Evolutionary conservation across 2,888 invertebrate species (phyloP).

Genomic region (Stenchaetothrips biformis): DNA sequence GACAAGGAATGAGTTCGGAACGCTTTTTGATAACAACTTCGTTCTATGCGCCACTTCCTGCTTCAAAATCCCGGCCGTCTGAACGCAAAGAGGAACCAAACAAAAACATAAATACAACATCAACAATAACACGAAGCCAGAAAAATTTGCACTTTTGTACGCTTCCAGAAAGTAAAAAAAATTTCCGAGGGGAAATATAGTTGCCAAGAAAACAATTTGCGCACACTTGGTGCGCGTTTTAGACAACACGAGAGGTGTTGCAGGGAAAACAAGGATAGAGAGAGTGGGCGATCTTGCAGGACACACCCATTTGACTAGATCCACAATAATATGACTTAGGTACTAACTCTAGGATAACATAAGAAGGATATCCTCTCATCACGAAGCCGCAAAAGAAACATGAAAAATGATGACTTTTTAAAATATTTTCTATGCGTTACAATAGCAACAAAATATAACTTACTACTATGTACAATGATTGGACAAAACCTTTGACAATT

Average conservation of each 20-base stretch:
- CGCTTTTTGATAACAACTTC: not conserved
- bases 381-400: slow-evolving; percentile 23
- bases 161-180: not conserved
- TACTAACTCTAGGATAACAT: slow-evolving; percentile 18
- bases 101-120: not conserved
- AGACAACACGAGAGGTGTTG: not conserved
- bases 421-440: slow-evolving; percentile 22
- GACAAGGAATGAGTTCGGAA: not conserved
- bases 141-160: not conserved
- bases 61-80: not conserved
- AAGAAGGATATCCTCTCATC: slow-evolving; percentile 12
- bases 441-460: slow-evolving; percentile 22
- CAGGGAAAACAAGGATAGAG: slow-evolving; percentile 15
- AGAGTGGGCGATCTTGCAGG: not conserved
- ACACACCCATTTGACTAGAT: slow-evolving; percentile 9
- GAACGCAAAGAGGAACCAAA: not conserved
- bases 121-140: slow-evolving; percentile 12
- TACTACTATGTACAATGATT: slow-evolving; percentile 23
- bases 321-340: slow-evolving; percentile 10
- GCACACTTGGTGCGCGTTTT: not conserved
- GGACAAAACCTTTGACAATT: slow-evolving; percentile 15
- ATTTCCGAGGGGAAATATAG: not conserved
- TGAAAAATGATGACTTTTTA: slow-evolving; percentile 5
- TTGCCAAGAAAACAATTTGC: not conserved
- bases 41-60: not conserved